A percentile compares a stretch with the other conserved stretches of the same genome.
Evolutionary conservation across 2,113 vertebrate genomes (phyloP).

Genomic region (Podarcis raffonei): DNA sequence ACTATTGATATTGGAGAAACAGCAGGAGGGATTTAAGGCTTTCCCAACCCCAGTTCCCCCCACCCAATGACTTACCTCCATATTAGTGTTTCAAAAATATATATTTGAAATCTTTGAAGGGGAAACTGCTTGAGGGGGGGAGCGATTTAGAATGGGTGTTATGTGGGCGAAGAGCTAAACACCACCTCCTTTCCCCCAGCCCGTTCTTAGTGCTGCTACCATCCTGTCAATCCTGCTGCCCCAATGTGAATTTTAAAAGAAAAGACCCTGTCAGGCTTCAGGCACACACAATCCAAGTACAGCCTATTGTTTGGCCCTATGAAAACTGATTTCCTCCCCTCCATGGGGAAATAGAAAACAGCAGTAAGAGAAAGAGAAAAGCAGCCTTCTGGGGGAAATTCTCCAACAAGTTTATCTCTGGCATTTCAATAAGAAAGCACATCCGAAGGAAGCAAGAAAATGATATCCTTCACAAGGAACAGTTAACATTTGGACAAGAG

Average conservation of each 20-base stretch:
- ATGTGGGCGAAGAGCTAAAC: no score
- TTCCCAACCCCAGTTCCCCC: no score
- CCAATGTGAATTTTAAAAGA: not conserved
- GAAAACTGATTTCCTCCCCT: slow-evolving; percentile 27
- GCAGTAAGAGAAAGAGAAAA: slow-evolving; percentile 47
- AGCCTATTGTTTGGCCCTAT: slow-evolving; percentile 33
- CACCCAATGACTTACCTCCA: no score
- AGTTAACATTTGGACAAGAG: slow-evolving; percentile 11
- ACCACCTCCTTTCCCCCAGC: no score
- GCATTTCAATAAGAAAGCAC: slow-evolving; percentile 36
- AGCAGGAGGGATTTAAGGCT: no score
- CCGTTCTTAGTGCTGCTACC: no score
- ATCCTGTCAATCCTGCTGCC: no score
- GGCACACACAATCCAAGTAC: not conserved
- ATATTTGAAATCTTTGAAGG: no score
- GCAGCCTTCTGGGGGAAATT: slow-evolving; percentile 47
- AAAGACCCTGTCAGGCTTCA: not conserved
- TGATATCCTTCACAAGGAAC: slow-evolving; percentile 18
- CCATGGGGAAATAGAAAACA: slow-evolving; percentile 21
- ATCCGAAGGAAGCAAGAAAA: slow-evolving; percentile 17
- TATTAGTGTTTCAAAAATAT: no score
- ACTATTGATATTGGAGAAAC: no score
- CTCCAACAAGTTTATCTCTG: slow-evolving; percentile 13
- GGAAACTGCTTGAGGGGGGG: no score
- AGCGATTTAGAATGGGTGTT: no score